phyloP scores from a whole-genome alignment of 1,140 invertebrate genomes.

The Megalonaias nervosa region DNA sequence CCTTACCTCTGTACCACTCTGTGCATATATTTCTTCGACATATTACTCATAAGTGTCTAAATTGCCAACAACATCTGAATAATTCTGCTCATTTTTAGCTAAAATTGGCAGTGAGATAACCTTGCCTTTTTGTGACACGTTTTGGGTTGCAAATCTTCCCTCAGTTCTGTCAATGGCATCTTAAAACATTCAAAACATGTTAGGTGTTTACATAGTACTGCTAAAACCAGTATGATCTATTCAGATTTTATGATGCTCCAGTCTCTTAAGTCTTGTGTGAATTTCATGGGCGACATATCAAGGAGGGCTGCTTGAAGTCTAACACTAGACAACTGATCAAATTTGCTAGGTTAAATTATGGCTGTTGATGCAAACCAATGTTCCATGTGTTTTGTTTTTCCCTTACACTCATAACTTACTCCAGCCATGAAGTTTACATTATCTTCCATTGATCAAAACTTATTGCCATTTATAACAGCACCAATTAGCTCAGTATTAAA shows the following conservation, averaged over 20 bases:
- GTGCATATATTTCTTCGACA: background rate
- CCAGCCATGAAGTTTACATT: slow-evolving; percentile 1
- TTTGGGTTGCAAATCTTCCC: background rate
- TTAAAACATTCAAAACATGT: background rate
- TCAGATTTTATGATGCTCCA: background rate
- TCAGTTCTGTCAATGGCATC: no score
- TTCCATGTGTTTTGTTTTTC: background rate
- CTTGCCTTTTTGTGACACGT: background rate
- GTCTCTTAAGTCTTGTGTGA: background rate
- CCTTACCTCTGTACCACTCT: no score
- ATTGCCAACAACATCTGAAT: slow-evolving; percentile 34
- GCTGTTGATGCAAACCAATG: slow-evolving; percentile 4
- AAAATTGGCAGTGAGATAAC: background rate
- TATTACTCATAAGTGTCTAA: background rate
- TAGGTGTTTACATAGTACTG: background rate
- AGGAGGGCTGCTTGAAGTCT: background rate
- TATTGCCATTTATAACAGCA: no score
- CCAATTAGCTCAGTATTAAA: no score
- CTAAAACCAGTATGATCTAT: background rate
- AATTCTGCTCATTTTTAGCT: slow-evolving; percentile 12
- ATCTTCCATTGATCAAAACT: background rate
- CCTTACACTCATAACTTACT: background rate
- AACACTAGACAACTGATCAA: background rate
- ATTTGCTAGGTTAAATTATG: background rate
- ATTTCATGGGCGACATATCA: background rate